phyloP scores from a whole-genome alignment of 2,888 invertebrate genomes.

The Stenolophus ochropezus region DNA sequence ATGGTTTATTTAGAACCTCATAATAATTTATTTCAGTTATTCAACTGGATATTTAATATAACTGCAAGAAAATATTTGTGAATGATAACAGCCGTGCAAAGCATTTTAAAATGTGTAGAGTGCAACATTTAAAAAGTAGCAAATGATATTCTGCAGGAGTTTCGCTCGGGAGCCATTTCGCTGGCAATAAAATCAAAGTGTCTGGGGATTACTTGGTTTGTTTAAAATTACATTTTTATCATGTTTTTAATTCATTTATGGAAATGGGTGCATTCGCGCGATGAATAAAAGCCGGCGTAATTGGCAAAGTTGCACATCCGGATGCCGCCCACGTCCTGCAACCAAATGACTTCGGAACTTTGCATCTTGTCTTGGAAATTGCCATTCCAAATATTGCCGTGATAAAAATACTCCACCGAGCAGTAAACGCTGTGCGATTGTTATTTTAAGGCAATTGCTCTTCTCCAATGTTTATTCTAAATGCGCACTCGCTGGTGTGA shows the following conservation, averaged over 20 bases:
- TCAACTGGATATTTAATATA: no score
- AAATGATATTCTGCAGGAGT: constrained; percentile 5
- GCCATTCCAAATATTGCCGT: constrained; percentile 52
- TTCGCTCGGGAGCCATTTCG: background rate
- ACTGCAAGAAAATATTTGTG: no score
- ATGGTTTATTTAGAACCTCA: no score
- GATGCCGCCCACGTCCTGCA: constrained; percentile 25
- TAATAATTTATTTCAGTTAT: no score
- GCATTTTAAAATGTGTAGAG: background rate
- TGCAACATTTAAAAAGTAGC: background rate
- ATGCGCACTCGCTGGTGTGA: background rate
- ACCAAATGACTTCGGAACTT: constrained; percentile 48
- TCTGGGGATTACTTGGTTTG: constrained; percentile 15
- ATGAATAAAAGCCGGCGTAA: constrained; percentile 44
- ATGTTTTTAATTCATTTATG: constrained; percentile 59
- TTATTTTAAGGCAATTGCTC: constrained; percentile 31
- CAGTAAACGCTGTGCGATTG: constrained; percentile 24
- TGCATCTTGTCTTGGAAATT: constrained; percentile 40
- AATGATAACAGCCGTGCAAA: background rate
- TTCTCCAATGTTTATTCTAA: constrained; percentile 25
- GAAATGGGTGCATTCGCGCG: constrained; percentile 48
- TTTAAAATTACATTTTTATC: constrained; percentile 53
- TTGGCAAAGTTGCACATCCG: constrained; percentile 49
- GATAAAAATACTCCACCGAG: constrained; percentile 29
- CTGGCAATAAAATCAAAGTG: constrained; percentile 15